Evolutionary conservation across 2,113 vertebrate genomes (phyloP).

Genomic region (Martes martes): DNA sequence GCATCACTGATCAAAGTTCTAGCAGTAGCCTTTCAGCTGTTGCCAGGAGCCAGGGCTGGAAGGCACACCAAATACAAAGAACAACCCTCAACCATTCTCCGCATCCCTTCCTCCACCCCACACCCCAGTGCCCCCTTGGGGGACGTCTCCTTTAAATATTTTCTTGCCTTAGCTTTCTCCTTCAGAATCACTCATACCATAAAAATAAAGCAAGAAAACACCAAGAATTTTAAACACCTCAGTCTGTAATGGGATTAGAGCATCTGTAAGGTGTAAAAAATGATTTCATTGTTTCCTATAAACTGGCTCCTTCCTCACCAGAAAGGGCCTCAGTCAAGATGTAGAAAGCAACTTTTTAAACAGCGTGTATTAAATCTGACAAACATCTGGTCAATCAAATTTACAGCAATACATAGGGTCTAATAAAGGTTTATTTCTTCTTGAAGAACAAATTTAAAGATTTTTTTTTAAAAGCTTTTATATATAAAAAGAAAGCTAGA

Average conservation of each 20-base stretch:
- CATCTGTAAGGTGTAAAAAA: conserved; percentile 80
- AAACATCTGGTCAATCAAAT: conserved; percentile 86
- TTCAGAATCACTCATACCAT: conserved; percentile 52
- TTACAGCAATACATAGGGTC: conserved; percentile 81
- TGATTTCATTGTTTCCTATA: conserved; percentile 70
- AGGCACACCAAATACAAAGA: not conserved
- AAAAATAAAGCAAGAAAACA: conserved; percentile 66
- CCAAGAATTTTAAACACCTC: conserved; percentile 70
- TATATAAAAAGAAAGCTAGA: conserved; percentile 70
- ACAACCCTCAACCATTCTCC: not conserved
- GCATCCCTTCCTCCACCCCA: not conserved
- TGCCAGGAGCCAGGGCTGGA: not conserved
- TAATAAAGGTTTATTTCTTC: conserved; percentile 82
- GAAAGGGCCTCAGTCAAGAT: conserved; percentile 65
- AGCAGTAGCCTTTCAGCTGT: not conserved
- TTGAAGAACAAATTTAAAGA: conserved; percentile 83
- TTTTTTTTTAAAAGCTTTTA: conserved; percentile 70
- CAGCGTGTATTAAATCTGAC: conserved; percentile 76
- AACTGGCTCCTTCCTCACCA: conserved; percentile 72
- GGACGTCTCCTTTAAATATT: conserved; percentile 2
- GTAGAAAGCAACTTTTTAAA: conserved; percentile 75
- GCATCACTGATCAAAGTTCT: not conserved
- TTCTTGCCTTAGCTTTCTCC: not conserved
- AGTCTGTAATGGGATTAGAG: conserved; percentile 71
- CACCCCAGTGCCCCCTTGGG: not conserved